Conservation (phyloP, 2,113 vertebrate genomes). For the Panthera uncia region DNA sequence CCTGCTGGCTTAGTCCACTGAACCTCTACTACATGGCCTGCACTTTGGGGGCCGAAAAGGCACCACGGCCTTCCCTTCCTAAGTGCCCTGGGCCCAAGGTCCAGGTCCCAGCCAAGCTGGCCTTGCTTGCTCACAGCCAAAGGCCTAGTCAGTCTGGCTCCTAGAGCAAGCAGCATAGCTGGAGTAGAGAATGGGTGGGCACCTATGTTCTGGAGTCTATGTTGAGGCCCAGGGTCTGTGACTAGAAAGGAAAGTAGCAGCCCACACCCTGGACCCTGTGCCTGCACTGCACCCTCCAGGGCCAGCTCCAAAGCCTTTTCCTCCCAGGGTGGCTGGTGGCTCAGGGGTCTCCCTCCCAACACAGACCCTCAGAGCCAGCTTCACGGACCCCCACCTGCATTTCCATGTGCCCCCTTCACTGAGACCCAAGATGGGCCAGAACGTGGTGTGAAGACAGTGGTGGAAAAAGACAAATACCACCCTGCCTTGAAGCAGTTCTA, state of each 20-base stretch:
- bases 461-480: not conserved
- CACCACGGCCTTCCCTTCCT: not conserved
- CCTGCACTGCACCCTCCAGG: not conserved
- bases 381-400: not conserved
- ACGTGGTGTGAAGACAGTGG: not conserved
- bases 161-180: not conserved
- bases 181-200: too few relatives aligned
- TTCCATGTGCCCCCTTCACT: accelerated
- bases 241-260: not conserved
- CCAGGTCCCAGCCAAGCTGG: not conserved
- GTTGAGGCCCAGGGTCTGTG: not conserved
- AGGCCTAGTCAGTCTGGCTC: not conserved
- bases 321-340: too few relatives aligned
- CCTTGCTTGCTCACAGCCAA: not conserved
- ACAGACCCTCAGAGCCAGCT: not conserved
- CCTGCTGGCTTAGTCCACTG: not conserved
- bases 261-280: not conserved
- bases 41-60: not conserved
- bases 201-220: not conserved
- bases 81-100: not conserved
- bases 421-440: not conserved
- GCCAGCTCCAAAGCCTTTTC: not conserved
- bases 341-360: not conserved
- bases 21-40: not conserved
- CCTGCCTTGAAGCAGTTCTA: not conserved